A percentile compares a stretch with the other conserved stretches of the same genome.
phyloP scores from a whole-genome alignment of 2,888 invertebrate genomes.

The Dastarcus helophoroides region DNA sequence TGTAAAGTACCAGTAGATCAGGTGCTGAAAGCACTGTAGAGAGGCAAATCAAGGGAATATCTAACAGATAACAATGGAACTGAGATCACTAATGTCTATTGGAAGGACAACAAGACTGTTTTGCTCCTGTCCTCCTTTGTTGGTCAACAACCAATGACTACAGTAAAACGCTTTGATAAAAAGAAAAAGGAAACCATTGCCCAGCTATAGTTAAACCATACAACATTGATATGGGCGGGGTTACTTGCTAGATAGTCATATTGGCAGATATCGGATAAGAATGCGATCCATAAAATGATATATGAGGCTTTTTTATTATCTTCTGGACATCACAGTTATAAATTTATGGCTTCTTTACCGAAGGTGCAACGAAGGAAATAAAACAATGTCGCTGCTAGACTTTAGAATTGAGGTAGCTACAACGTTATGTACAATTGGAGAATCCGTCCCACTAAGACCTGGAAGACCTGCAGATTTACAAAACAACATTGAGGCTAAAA shows the following conservation, averaged over 20 bases:
- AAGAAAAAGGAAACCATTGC: slow-evolving; percentile 9
- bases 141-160: slow-evolving; percentile 1
- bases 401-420: background rate
- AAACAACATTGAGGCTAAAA: too few relatives aligned
- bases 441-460: too few relatives aligned
- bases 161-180: slow-evolving; percentile 10
- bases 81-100: slow-evolving; percentile 15
- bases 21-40: background rate
- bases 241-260: slow-evolving; percentile 9
- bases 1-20: background rate
- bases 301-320: slow-evolving; percentile 10
- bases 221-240: slow-evolving; percentile 17
- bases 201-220: slow-evolving; percentile 11
- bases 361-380: background rate
- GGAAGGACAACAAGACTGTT: slow-evolving; percentile 31
- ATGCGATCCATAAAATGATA: slow-evolving; percentile 11
- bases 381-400: slow-evolving; percentile 1
- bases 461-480: too few relatives aligned
- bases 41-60: slow-evolving; percentile 8
- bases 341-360: slow-evolving; percentile 9
- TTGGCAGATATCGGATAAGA: slow-evolving; percentile 11
- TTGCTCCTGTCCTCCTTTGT: slow-evolving; percentile 25
- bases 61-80: slow-evolving; percentile 5
- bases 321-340: slow-evolving; percentile 10
- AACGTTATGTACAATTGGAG: background rate